Base-by-base conservation (phyloP, 2,888 invertebrate species). In the Lomographa bimaculata region DNA sequence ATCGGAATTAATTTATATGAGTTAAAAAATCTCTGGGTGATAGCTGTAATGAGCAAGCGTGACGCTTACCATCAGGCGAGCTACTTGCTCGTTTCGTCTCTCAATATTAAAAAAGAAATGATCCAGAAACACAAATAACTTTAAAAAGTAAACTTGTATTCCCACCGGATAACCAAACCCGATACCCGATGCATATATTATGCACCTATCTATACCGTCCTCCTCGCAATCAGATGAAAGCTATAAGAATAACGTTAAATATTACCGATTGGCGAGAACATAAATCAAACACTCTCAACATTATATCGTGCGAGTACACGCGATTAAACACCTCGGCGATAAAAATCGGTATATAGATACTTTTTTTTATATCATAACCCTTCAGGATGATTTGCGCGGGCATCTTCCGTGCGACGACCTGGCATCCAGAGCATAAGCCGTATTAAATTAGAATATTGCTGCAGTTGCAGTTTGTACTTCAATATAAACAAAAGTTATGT, bases 401-500 rank as follows among this genome's bases (percentile, higher is more conserved):
- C 69, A 66, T 70, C 67, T 59, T 46, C 59, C 65, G 80, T 69
- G 54, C 80, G 64, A 67, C 77, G 83, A 83, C 82, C 80, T 66
- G 68, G 68, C 66, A 62, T 66, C 63, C 68, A 69, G 63, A 61
- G 57, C 64, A 64, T 72, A 72, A 72, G 63, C 63, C 58, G 65
- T 75, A 76, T 75, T 71, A 79, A 82, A 80, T 81, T 72, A 81
- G 76, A 79, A 77, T 79, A 76, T 72, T 69, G 67, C 64, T 64
- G 60, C 66, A 71, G 68, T 70, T 64, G 68, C 54, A 66, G 67
- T 71, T 75, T 67, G 25, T 10, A 71, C 72, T 75, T 73, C 26
- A 48, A 50, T 52, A 45, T 41, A 46, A 39, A 34, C 33, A 32
- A 47, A n/a, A 36, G 33, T 39, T 29, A 49, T 28, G 36, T 48